Percentiles rank a stretch among this genome's conserved stretches.
These are phyloP conservation scores for Bombylius major DNA, from an alignment of 2,888 invertebrate genomes.

Conservation along the genomic window DNA sequence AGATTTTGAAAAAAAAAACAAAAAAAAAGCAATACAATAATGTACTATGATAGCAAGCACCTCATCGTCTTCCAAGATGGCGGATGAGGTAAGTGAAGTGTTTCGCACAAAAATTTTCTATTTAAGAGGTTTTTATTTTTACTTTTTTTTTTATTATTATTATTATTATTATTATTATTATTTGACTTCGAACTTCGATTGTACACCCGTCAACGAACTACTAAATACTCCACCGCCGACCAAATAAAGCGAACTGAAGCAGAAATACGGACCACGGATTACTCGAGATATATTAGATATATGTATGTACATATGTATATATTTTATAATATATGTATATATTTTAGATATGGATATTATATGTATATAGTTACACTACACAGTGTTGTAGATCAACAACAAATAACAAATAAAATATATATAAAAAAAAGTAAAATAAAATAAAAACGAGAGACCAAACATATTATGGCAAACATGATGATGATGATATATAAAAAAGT, in stretches of 20 bases:
- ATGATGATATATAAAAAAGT: no score
- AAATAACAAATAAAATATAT: no score
- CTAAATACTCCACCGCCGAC: conserved; percentile 4
- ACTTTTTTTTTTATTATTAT: no score
- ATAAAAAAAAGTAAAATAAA: no score
- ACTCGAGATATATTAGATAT: background rate
- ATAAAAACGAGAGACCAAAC: no score
- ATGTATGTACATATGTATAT: background rate
- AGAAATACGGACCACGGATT: conserved; percentile 6
- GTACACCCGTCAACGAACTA: conserved; percentile 1
- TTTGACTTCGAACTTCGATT: background rate
- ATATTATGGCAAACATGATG: no score
- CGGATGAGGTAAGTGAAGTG: conserved; percentile 6
- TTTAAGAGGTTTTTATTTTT: conserved; percentile 4
- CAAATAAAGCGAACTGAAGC: conserved; percentile 10
- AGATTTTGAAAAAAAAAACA: no score
- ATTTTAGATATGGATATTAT: no score
- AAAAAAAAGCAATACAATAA: no score
- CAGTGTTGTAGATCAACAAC: no score
- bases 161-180: background rate
- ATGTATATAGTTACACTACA: no score
- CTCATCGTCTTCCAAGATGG: conserved; percentile 8
- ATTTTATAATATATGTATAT: no score
- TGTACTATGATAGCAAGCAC: background rate
- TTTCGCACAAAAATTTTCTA: conserved; percentile 10